Base-by-base conservation (phyloP, 2,888 invertebrate genomes). In the Malthinus flaveolus region DNA sequence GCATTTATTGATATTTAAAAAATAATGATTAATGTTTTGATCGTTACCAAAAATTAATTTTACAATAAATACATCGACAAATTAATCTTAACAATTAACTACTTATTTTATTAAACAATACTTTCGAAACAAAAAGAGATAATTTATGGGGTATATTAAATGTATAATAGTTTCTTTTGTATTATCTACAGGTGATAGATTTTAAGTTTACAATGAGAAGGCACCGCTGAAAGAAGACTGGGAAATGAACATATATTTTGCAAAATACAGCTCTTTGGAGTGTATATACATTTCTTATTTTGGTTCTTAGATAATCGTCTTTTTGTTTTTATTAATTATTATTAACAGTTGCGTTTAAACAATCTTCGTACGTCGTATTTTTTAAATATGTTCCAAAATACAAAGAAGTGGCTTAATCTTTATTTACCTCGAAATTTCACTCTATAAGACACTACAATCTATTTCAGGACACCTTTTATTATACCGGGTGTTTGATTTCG, bases 201-300 rank as follows among this genome's bases (percentile, higher is more conserved):
- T 75, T 73, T 72, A 72, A 73, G 72, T 66, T 72, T 74, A 76
- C 74, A 73, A 77, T 75, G 76, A 78, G 79, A 79, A 79, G 79
- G 79, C 79, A 79, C 79, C 79, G 78, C 78, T 79, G 79, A 78
- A 78, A 78, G 78, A 78, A 79, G 78, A 78, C 77, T 73, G 76
- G 77, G 74, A 75, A 75, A 73, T 71, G 67, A 74, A 73, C 69
- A 71, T 69, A 72, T 70, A 61, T 61, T 57, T 72, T 70, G 72
- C 73, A 61, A 62, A 67, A 68, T 65, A 65, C 57, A 58, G 61
- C 47, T 50, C 58, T 49, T 37, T 60, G 51, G 36, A 35, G n/a
- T 39, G n/a, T 39, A 39, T 23, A 42, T 42, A 13, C 39, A 15
- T 15, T 11, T 42, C 10, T 11, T 42, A 9, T 23, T 42, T 42